These are phyloP conservation scores for Antennarius striatus DNA, from an alignment of 2,113 vertebrate species.

Conservation along the genomic window DNA sequence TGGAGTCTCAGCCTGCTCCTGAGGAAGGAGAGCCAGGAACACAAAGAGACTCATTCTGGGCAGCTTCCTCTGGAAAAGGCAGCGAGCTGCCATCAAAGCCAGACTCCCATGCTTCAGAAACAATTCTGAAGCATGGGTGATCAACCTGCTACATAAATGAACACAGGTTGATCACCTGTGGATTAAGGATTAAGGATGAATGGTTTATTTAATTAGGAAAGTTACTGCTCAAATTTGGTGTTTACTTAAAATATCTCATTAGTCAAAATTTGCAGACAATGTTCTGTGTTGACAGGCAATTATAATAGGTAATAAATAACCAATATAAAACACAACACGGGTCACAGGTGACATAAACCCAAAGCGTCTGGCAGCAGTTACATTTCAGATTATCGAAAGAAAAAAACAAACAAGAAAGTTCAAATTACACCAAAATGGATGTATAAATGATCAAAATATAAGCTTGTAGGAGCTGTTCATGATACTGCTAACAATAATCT, in stretches of 20 bases:
- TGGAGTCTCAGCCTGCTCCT: constrained; percentile 23
- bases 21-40: constrained; percentile 40
- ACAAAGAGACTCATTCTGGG: constrained; percentile 49
- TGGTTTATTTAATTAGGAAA: no score
- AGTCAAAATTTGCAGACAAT: background rate
- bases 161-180: background rate
- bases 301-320: constrained; percentile 17
- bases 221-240: no score
- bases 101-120: constrained; percentile 17
- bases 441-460: no score
- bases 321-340: background rate
- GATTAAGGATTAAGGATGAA: background rate
- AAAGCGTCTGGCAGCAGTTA: no score
- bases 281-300: constrained; percentile 6
- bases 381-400: no score
- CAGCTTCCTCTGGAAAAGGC: constrained; percentile 43
- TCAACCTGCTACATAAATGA: constrained; percentile 14
- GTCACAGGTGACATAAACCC: no score
- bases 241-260: no score
- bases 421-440: no score
- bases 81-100: constrained; percentile 26
- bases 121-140: no score
- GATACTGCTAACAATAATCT: no score
- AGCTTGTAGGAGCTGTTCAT: no score
- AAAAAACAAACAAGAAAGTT: no score